These are phyloP conservation scores for Bubalus kerabau DNA, from an alignment of 2,113 vertebrate species.

Conservation along the genomic window DNA sequence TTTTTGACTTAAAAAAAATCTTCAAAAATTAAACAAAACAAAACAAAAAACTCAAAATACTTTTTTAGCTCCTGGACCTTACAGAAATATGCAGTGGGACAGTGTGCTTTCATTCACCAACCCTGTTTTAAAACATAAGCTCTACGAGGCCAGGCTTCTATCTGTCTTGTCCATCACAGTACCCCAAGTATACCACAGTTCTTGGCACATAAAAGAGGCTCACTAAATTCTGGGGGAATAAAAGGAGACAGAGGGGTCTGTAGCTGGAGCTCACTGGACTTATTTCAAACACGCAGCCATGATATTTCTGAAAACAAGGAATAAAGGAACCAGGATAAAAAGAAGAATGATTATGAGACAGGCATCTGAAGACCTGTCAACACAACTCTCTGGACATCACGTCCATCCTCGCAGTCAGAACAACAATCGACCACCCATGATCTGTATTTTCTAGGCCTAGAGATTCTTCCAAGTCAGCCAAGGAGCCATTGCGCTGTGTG, in stretches of 20 bases:
- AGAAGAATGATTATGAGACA: not conserved
- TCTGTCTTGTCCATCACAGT: not conserved
- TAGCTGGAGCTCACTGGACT: not conserved
- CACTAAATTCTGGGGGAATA: not conserved
- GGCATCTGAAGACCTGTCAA: not conserved
- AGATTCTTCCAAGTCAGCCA: not conserved
- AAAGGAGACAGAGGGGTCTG: not conserved
- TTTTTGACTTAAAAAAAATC: not conserved
- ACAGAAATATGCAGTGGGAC: not conserved
- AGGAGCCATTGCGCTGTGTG: not conserved
- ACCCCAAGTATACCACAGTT: not conserved
- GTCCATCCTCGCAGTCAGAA: not conserved
- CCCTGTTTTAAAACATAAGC: not conserved
- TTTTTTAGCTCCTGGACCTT: not conserved
- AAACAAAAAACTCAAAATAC: not conserved
- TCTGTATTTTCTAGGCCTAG: not conserved
- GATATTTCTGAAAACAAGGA: not conserved
- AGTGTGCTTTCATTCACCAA: not conserved
- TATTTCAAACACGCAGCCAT: not conserved
- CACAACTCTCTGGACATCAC: not conserved
- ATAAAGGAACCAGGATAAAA: not conserved
- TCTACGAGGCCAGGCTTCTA: fast-evolving
- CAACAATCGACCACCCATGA: not conserved
- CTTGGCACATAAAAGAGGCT: not conserved
- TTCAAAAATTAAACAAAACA: not conserved